Evolutionary conservation across 2,797 vertebrate genomes (phyloP).

Genomic region (Microtus obscurus): DNA sequence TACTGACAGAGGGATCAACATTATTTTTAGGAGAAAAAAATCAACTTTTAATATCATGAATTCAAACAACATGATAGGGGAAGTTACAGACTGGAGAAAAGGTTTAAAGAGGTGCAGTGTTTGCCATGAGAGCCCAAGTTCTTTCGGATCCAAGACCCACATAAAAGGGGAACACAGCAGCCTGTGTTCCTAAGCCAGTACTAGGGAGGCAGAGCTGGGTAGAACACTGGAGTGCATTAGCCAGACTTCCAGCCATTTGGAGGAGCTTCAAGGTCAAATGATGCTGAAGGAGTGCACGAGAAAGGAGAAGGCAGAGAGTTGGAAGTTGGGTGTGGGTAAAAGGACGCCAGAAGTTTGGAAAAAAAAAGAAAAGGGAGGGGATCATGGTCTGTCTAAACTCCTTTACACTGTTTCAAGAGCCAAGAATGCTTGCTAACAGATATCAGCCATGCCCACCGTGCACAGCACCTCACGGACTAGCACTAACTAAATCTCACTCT

Average conservation of each 20-base stretch:
- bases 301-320: not conserved
- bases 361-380: not conserved
- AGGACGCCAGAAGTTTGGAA: not conserved
- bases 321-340: not conserved
- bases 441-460: not conserved
- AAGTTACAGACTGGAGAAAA: not conserved
- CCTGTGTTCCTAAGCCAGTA: not conserved
- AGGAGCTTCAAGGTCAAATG: no score
- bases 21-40: slow-evolving; percentile 16
- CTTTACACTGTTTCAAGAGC: not conserved
- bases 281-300: not conserved
- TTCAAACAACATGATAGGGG: slow-evolving; percentile 10
- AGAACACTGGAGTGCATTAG: not conserved
- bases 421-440: not conserved
- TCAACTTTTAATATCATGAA: slow-evolving; percentile 40
- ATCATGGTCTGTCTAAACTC: not conserved
- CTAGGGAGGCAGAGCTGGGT: not conserved
- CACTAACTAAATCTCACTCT: not conserved
- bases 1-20: not conserved
- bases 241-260: no score
- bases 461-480: not conserved
- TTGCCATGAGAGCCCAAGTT: not conserved
- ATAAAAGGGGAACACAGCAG: no score
- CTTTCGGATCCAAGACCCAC: not conserved
- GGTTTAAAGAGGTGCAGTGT: not conserved